Evolutionary conservation across 1,140 invertebrate genomes (phyloP).

Genomic region (Drosophila trapezifrons): DNA sequence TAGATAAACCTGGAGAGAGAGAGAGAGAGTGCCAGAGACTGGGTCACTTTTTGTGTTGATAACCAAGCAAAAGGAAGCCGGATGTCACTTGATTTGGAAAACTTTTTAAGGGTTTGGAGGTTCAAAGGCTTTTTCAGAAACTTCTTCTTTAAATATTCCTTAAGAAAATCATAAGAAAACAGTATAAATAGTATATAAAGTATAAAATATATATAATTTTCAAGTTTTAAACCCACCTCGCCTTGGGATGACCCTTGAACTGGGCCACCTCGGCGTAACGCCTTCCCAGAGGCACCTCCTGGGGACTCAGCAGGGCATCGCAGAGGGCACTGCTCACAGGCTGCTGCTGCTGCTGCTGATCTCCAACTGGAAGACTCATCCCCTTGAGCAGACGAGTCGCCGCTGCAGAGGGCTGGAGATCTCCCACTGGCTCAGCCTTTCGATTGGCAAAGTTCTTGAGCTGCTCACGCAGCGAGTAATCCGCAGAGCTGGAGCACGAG

Average conservation of each 20-base stretch:
- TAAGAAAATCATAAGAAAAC: too few species aligned
- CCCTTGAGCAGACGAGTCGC: slow-evolving; percentile 41
- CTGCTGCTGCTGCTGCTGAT: slow-evolving; percentile 4
- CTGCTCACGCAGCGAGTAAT: slow-evolving; percentile 79
- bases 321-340: slow-evolving; percentile 19
- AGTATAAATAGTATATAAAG: too few species aligned
- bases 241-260: slow-evolving; percentile 74
- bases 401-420: slow-evolving; percentile 15
- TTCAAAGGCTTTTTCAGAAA: too few species aligned
- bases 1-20: slow-evolving; percentile 34
- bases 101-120: not conserved
- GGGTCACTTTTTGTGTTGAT: slow-evolving; percentile 30
- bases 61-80: not conserved
- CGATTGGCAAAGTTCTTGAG: slow-evolving; percentile 75
- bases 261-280: slow-evolving; percentile 83
- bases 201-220: not conserved
- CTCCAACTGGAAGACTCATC: slow-evolving; percentile 50
- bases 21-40: slow-evolving; percentile 18
- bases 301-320: slow-evolving; percentile 79
- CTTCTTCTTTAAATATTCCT: too few species aligned
- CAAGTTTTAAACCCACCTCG: slow-evolving; percentile 62
- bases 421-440: not conserved
- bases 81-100: not conserved
- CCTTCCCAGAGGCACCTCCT: slow-evolving; percentile 80
- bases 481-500: slow-evolving; percentile 66